Evolutionary conservation across 2,797 vertebrate genomes (phyloP).

Genomic region (Discoglossus pictus): DNA sequence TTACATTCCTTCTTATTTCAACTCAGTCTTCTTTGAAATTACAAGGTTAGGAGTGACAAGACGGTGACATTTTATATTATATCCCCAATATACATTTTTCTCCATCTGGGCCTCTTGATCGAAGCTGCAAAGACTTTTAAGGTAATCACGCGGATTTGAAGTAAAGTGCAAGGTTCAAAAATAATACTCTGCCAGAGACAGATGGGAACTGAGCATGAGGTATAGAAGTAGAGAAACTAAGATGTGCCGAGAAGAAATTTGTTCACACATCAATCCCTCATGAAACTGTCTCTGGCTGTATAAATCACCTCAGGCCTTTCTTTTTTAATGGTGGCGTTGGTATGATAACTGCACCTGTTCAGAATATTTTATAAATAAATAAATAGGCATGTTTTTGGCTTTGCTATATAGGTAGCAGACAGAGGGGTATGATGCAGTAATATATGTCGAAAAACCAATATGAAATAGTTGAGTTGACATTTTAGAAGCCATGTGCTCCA

Average conservation of each 20-base stretch:
- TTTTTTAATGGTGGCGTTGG: no score
- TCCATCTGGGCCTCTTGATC: not conserved
- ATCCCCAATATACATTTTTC: not conserved
- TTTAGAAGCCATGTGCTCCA: no score
- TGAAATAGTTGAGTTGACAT: no score
- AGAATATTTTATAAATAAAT: no score
- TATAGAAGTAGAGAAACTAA: not conserved
- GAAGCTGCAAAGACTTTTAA: not conserved
- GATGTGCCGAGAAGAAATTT: not conserved
- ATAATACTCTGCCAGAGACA: not conserved
- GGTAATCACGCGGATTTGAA: not conserved
- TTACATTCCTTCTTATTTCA: not conserved
- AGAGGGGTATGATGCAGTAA: no score
- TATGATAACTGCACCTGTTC: no score
- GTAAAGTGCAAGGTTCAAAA: slow-evolving; percentile 1
- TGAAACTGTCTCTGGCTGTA: not conserved
- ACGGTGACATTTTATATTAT: not conserved
- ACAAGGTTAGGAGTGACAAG: slow-evolving; percentile 4
- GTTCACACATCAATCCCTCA: not conserved
- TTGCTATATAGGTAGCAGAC: no score
- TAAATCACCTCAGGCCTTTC: slow-evolving; percentile 5
- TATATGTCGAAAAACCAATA: no score
- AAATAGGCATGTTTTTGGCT: no score
- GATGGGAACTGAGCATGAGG: not conserved
- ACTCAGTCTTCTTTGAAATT: not conserved